phyloP scores from a whole-genome alignment of 2,888 invertebrate genomes.

The Eristalis tenax region DNA sequence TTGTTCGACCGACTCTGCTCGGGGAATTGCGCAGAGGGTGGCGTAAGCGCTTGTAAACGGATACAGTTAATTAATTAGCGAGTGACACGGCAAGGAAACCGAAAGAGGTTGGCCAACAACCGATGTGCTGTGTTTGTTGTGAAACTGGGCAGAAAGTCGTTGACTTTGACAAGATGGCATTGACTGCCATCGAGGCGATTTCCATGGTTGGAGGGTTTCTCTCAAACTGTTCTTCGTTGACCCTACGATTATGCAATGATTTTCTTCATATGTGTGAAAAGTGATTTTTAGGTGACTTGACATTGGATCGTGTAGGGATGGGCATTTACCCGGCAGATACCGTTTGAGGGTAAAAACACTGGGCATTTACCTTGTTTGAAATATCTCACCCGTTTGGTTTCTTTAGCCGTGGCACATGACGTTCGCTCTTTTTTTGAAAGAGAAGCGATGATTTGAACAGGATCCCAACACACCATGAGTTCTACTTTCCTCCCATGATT shows the following conservation, averaged over 20 bases:
- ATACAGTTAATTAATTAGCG: conserved; percentile 47
- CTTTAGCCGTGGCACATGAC: no score
- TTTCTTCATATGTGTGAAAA: not conserved
- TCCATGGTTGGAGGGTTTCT: not conserved
- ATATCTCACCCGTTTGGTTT: no score
- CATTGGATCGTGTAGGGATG: no score
- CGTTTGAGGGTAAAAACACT: no score
- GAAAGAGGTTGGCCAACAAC: not conserved
- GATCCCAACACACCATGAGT: no score
- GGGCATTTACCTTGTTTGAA: no score
- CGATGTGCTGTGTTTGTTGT: not conserved
- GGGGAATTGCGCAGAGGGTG: conserved; percentile 5
- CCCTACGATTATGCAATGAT: not conserved
- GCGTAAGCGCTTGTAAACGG: conserved; percentile 10
- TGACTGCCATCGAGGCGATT: not conserved
- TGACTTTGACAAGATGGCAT: not conserved
- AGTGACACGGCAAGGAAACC: not conserved
- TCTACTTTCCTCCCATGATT: no score
- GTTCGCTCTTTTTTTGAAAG: no score
- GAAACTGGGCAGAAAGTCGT: not conserved
- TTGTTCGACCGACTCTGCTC: not conserved
- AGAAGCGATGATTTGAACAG: no score
- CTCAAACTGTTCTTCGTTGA: not conserved
- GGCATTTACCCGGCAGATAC: no score
- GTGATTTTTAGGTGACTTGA: no score